Percentiles rank a stretch among this genome's conserved stretches.
phyloP scores from a whole-genome alignment of 1,140 invertebrate species.

The Adelges cooleyi region DNA sequence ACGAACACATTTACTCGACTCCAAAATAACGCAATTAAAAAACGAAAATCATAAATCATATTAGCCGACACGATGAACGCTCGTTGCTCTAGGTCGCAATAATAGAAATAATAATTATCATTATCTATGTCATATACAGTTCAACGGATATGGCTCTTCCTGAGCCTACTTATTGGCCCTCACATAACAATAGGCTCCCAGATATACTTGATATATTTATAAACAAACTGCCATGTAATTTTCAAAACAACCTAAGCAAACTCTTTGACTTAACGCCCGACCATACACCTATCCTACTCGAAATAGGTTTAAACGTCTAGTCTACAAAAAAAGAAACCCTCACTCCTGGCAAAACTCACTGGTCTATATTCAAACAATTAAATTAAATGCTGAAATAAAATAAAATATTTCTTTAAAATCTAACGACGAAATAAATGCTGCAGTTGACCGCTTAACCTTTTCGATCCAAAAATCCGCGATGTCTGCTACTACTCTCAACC shows the following conservation, averaged over 20 bases:
- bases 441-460: no score
- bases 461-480: no score
- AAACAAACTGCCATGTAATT: neutral
- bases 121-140: no score
- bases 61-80: no score
- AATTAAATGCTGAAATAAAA: no score
- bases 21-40: no score
- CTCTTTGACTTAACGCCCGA: neutral
- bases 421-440: no score
- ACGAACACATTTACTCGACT: slow-evolving; percentile 10
- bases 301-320: neutral
- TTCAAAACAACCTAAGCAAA: neutral
- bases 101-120: no score
- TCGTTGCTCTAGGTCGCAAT: no score
- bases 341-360: neutral
- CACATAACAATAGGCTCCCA: neutral
- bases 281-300: neutral
- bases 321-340: neutral
- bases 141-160: neutral
- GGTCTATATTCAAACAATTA: slow-evolving; percentile 2
- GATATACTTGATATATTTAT: neutral
- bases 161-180: neutral
- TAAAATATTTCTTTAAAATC: no score
- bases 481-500: no score
- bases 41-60: no score